Base-by-base conservation (phyloP, 2,113 vertebrate genomes). In the Edolisoma coerulescens region DNA sequence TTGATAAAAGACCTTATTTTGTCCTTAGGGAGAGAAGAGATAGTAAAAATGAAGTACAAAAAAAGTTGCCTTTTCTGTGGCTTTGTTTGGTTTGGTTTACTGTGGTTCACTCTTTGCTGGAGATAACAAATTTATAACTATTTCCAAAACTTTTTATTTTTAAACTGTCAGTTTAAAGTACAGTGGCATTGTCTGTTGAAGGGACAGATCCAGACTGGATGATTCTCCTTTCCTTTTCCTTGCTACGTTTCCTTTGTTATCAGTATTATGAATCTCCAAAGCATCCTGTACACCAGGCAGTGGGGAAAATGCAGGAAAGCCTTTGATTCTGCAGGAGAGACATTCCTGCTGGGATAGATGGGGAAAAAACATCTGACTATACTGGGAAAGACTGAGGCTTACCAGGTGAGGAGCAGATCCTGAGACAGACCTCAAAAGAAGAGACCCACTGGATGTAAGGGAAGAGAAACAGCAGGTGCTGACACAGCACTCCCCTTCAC, bases 61-160 rank as follows among this genome's bases (percentile, higher is more conserved):
- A 64, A 42, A 28, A 9, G 6, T 44, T 67, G 20, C 15, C 22
- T 59, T 78, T 92, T 61, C 19, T 61, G 16, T 20, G 8, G 17
- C 6, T 4, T 19, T 1, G 4, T 22, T 19, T 49, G 32, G 7
- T 42, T 10, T 15, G 1, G 5, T 42, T 67, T 23, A 3, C 4
- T 65, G 47, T 41, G 4, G 5, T 44, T 82, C 24, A 21, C 20
- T 13, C 32, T 75, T 85, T 80, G 6, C 53, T 86, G n/a, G 32
- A 90, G 27, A 57, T 33, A 33, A 32, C 6, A 65, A 17, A n/a
- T 41, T 33, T 68, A 16, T 35, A 53, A 53, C 8, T 53, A 6
- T 20, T 73, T 47, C 26, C 8, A 60, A 64, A 69, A n/a, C 15
- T 45, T 59, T 3, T 22, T 2, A 5, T 24, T 69, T 89, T 75